Evolutionary conservation across 2,797 vertebrate species (phyloP).

Genomic region (Danionella dracula): DNA sequence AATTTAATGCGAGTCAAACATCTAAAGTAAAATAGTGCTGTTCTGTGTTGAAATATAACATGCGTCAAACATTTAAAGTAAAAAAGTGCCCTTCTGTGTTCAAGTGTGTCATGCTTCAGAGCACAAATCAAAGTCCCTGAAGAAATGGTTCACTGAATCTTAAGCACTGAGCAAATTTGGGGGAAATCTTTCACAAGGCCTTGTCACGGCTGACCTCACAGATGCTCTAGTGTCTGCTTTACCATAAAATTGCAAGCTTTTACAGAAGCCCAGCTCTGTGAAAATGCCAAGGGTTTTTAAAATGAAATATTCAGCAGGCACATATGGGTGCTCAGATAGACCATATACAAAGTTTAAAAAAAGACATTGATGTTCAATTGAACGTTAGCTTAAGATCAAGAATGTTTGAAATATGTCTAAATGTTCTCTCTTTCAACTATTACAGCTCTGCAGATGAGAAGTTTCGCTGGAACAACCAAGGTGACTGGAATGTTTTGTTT

Average conservation of each 20-base stretch:
- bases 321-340: background rate
- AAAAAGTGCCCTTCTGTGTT: background rate
- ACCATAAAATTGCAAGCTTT: background rate
- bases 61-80: background rate
- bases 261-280: background rate
- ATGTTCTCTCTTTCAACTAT: constrained; percentile 47
- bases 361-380: too few relatives aligned
- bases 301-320: background rate
- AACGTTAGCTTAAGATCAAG: too few relatives aligned
- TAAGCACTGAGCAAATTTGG: background rate
- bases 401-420: background rate
- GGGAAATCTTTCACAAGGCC: background rate
- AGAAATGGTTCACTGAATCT: background rate
- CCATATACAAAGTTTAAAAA: too few relatives aligned
- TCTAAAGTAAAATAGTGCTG: too few relatives aligned
- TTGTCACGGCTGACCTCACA: background rate
- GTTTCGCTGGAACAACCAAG: constrained; percentile 98
- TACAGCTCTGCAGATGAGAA: constrained; percentile 94
- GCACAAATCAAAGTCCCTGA: background rate
- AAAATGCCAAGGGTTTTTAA: background rate
- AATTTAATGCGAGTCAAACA: too few relatives aligned
- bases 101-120: background rate
- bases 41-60: too few relatives aligned
- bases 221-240: background rate
- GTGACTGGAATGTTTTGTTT: constrained; percentile 58